phyloP scores from a whole-genome alignment of 2,888 invertebrate species.

The Protonemura montana region DNA sequence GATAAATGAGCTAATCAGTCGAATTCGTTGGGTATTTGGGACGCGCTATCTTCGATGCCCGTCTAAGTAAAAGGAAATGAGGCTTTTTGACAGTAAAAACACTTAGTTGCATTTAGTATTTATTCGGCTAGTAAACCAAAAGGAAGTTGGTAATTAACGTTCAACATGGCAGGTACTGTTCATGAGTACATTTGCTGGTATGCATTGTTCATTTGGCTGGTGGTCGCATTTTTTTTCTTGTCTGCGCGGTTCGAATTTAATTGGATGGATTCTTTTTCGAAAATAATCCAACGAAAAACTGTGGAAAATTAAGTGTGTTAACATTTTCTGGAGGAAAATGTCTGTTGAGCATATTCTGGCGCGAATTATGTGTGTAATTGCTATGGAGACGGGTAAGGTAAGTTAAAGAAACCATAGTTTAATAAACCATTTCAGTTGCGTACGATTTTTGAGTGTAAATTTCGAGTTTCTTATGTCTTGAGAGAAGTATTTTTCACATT shows the following conservation, averaged over 20 bases:
- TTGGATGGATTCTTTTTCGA: not conserved
- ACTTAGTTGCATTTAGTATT: not conserved
- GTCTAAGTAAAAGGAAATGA: too few relatives aligned
- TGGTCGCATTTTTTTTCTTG: not conserved
- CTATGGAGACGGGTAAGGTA: too few relatives aligned
- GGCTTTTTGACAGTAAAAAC: too few relatives aligned
- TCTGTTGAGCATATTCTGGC: too few relatives aligned
- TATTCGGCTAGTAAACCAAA: not conserved
- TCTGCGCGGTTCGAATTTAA: not conserved
- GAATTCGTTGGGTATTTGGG: not conserved
- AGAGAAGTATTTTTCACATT: too few relatives aligned
- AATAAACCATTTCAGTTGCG: too few relatives aligned
- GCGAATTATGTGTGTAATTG: too few relatives aligned
- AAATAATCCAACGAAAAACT: not conserved
- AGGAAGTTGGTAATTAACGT: too few relatives aligned
- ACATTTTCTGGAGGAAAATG: too few relatives aligned
- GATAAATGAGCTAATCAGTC: not conserved
- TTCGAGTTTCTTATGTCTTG: too few relatives aligned
- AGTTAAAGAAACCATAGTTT: too few relatives aligned
- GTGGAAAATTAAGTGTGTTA: not conserved
- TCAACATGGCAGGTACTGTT: not conserved
- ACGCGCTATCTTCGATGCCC: not conserved
- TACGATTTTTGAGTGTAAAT: too few relatives aligned
- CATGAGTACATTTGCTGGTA: not conserved
- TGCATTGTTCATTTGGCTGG: not conserved